Percentiles rank a stretch among this genome's conserved stretches.
Evolutionary conservation across 2,113 vertebrate species (phyloP).

Genomic region (Eudorcas thomsonii): DNA sequence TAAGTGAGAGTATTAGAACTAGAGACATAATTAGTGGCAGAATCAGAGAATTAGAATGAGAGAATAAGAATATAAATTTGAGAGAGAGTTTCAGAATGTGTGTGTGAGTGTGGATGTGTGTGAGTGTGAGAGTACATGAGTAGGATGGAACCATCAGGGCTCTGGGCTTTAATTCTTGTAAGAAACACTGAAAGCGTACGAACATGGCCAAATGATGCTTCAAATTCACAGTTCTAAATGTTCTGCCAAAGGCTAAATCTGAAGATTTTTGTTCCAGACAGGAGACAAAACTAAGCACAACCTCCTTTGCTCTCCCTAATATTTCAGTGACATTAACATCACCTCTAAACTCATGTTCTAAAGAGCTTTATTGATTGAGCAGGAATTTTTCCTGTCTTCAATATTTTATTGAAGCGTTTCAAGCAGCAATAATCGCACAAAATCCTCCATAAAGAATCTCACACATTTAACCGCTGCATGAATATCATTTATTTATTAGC

Average conservation of each 20-base stretch:
- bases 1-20: neutral
- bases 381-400: neutral
- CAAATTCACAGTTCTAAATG: neutral
- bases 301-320: neutral
- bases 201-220: neutral
- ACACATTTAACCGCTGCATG: neutral
- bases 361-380: neutral
- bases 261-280: neutral
- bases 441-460: neutral
- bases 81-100: neutral
- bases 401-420: neutral
- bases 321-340: neutral
- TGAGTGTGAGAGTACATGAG: neutral
- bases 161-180: neutral
- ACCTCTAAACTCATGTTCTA: neutral
- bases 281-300: neutral
- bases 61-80: neutral
- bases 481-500: slow-evolving; percentile 36
- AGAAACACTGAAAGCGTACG: neutral
- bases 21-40: neutral
- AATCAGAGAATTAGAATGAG: neutral
- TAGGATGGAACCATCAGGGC: neutral
- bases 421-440: neutral
- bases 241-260: neutral
- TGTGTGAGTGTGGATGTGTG: neutral